Evolutionary conservation across 2,888 invertebrate species (phyloP), one percentile per base, ranked within the genome.

Genomic region (Drosophila mimetica): DNA sequence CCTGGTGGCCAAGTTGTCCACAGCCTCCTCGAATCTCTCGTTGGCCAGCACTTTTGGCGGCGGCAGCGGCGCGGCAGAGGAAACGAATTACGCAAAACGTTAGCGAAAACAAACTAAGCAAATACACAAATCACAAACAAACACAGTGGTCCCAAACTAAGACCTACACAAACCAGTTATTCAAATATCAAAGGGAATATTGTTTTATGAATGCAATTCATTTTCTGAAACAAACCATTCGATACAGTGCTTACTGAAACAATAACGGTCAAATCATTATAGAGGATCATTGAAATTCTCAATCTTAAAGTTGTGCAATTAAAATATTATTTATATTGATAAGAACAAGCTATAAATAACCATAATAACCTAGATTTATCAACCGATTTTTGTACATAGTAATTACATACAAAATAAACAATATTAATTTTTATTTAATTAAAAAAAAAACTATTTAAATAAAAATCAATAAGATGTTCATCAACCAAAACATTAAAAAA

Each of bases 1-100:
- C 57, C 79, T 91, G 64, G 91, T 90, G 42, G 90, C 91, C 59
- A 91, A 91, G 76, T 76, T 91, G 63, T 90, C 89, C 22, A 83
- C 91, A 50, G 90, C 91, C 42, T 89, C 90, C 48, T 89, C 89
- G 25, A 89, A 89, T 85, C 71, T 89, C n/a, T 88, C 90, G 53
- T 59, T 90, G 58, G 88, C 90, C 55, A 86, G 90, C 59, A 90
- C 90, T 16, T 84, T 90, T 51, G 82, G 76, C 64, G 67, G 87
- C 52, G 59, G 77, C 65, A 73, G 75, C 47, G 58, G 71, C 53
- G 65, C 72, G 53, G 60, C 67, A 63, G 86, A 88, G 75, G 89
- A 89, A 61, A 89, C 89, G 46, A 89, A 89, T 77, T 89, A 89
- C 75, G 78, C 87, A 82, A 89, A 89, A 89, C 88, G 89, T 87